phyloP scores from a whole-genome alignment of 2,113 vertebrate genomes.

The Bubo scandiacus region DNA sequence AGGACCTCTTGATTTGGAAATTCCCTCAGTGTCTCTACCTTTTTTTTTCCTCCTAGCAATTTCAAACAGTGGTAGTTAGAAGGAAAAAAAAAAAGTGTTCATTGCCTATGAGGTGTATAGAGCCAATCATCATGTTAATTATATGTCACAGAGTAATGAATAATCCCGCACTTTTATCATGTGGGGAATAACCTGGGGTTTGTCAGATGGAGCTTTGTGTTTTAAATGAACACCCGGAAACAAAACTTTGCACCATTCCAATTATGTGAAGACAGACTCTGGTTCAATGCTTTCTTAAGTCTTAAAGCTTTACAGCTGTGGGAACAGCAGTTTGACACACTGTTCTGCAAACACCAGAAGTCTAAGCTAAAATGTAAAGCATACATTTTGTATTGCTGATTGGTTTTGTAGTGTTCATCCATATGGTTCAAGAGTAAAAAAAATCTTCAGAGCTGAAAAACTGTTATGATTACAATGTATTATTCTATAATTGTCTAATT shows the following conservation, averaged over 20 bases:
- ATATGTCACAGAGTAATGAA: neutral
- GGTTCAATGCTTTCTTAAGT: slow-evolving; percentile 20
- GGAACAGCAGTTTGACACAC: slow-evolving; percentile 35
- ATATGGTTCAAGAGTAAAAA: neutral
- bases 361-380: slow-evolving; percentile 34
- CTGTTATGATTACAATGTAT: neutral
- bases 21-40: neutral
- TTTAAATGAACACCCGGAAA: slow-evolving; percentile 4
- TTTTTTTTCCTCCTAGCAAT: neutral
- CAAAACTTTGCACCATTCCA: neutral
- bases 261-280: slow-evolving; percentile 37
- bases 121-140: slow-evolving; percentile 6
- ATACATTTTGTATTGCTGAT: neutral
- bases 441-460: neutral
- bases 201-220: slow-evolving; percentile 23
- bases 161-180: neutral
- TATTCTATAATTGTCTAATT: slow-evolving; percentile 40
- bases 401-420: neutral
- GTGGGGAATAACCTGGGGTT: neutral
- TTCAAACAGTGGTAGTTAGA: neutral
- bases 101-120: neutral
- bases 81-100: neutral
- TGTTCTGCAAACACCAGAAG: slow-evolving; percentile 44
- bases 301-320: slow-evolving; percentile 56
- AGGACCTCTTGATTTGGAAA: slow-evolving; percentile 30